Evolutionary conservation across 2,113 vertebrate genomes (phyloP).

Genomic region (Oreochromis niloticus): DNA sequence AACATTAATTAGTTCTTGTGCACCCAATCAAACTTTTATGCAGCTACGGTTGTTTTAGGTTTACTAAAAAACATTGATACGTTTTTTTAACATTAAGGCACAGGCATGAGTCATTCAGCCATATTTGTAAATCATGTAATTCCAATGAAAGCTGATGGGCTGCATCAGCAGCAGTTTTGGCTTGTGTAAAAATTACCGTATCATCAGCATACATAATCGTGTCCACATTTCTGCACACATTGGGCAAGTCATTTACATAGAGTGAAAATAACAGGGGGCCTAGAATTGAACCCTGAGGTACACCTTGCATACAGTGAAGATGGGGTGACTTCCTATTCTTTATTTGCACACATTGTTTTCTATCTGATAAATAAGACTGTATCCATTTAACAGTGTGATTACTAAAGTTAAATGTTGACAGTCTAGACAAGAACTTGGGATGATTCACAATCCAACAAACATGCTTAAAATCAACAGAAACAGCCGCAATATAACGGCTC

Average conservation of each 20-base stretch:
- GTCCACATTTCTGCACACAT: not conserved
- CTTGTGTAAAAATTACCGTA: not conserved
- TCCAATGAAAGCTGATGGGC: not conserved
- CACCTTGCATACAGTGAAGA: not conserved
- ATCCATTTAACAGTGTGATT: not conserved
- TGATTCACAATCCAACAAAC: not conserved
- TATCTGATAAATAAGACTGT: not conserved
- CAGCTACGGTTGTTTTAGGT: not conserved
- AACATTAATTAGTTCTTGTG: not conserved
- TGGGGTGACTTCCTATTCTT: not conserved
- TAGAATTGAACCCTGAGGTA: not conserved
- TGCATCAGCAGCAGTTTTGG: not conserved
- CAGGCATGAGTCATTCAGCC: not conserved
- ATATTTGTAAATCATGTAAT: not conserved
- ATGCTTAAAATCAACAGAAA: rapidly evolving
- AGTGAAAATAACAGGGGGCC: not conserved
- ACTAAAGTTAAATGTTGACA: not conserved
- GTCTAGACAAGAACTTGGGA: not conserved
- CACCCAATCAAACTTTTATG: not conserved
- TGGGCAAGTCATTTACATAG: not conserved
- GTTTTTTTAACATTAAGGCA: not conserved
- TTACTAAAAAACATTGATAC: not conserved
- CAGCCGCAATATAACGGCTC: not conserved
- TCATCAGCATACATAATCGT: not conserved
- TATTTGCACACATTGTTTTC: not conserved